phyloP scores from a whole-genome alignment of 2,113 vertebrate genomes.

The Xenopus borealis region DNA sequence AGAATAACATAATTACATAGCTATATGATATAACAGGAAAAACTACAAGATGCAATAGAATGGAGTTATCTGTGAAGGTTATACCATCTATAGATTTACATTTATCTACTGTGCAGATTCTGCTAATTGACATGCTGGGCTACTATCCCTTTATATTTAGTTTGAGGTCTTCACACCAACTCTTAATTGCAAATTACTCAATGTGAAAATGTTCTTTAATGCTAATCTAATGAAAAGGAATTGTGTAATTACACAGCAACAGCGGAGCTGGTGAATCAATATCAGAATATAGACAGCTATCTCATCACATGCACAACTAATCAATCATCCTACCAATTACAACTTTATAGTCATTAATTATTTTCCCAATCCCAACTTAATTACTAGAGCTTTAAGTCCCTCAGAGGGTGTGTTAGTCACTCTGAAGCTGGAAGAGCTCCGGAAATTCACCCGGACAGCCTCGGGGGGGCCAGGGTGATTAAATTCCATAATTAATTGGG shows the following conservation, averaged over 20 bases:
- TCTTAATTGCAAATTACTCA: conserved; percentile 46
- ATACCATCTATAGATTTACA: too few species aligned
- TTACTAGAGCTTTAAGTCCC: conserved; percentile 39
- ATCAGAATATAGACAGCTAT: conserved; percentile 46
- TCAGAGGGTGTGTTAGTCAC: conserved; percentile 25
- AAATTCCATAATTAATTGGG: conserved; percentile 37
- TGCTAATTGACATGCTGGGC: too few species aligned
- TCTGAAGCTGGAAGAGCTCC: conserved; percentile 10
- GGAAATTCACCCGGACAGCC: conserved; percentile 29
- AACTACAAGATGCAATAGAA: too few species aligned
- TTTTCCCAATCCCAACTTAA: conserved; percentile 45
- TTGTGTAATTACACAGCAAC: conserved; percentile 43
- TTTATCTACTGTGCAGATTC: too few species aligned
- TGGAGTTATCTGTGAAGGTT: too few species aligned
- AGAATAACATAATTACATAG: too few species aligned
- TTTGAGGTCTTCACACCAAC: conserved; percentile 32
- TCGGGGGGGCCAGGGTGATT: conserved; percentile 27
- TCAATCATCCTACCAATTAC: conserved; percentile 46
- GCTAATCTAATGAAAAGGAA: conserved; percentile 47
- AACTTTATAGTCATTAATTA: conserved; percentile 48
- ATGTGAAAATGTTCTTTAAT: conserved; percentile 47
- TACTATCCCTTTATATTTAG: conserved; percentile 24
- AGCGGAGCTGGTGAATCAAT: conserved; percentile 33
- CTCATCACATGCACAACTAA: conserved; percentile 45
- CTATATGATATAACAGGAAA: too few species aligned